Evolutionary conservation across 2,797 vertebrate species (phyloP).

Genomic region (Fratercula arctica): DNA sequence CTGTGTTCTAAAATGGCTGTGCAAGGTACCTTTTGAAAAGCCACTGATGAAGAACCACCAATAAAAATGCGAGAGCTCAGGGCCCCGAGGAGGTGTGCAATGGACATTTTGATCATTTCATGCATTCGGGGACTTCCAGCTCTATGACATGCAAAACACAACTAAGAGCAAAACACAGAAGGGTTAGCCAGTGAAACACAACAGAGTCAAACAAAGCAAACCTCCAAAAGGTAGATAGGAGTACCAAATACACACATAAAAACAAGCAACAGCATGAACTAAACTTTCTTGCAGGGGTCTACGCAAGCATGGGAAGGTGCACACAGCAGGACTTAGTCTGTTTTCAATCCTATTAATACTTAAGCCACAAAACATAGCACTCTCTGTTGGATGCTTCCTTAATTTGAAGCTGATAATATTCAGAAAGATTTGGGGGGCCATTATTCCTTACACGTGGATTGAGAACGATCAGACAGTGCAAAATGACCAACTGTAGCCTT

Average conservation of each 20-base stretch:
- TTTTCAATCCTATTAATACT: background rate
- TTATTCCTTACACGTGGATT: background rate
- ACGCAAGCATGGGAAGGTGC: conserved; percentile 38
- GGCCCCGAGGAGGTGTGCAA: conserved; percentile 65
- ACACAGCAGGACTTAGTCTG: background rate
- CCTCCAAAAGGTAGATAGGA: background rate
- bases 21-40: conserved; percentile 71
- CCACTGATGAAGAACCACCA: conserved; percentile 56
- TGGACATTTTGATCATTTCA: conserved; percentile 75
- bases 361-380: background rate
- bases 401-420: background rate
- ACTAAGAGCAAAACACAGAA: conserved; percentile 70
- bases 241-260: background rate
- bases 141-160: conserved; percentile 76
- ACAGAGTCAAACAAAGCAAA: conserved; percentile 1
- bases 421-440: background rate
- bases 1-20: background rate
- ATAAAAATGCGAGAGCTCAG: conserved; percentile 63
- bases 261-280: background rate
- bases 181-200: conserved; percentile 62
- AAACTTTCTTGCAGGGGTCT: background rate
- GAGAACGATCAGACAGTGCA: background rate
- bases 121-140: conserved; percentile 72
- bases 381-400: background rate
- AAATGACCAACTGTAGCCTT: background rate